Percentiles rank a stretch among this genome's conserved stretches.
Evolutionary conservation across 2,797 vertebrate genomes (phyloP).

Genomic region (Thalassophryne amazonica): DNA sequence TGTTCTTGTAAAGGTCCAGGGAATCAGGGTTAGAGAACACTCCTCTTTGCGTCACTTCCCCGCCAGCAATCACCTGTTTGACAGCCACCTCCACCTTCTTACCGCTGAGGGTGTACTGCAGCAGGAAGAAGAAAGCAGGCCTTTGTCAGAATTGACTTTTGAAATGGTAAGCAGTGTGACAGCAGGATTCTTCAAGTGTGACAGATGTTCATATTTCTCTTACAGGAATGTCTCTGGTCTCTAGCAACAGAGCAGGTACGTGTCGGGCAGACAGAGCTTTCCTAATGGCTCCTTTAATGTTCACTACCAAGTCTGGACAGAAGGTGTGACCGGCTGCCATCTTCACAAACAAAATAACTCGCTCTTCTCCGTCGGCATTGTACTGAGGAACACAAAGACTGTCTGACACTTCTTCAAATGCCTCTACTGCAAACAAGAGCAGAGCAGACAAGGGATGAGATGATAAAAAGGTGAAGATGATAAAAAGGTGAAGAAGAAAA

Average conservation of each 20-base stretch:
- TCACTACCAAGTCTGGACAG: constrained; percentile 75
- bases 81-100: constrained; percentile 98
- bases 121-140: constrained; percentile 1
- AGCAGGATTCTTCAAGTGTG: constrained; percentile 7
- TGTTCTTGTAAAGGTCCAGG: constrained; percentile 90
- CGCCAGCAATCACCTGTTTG: constrained; percentile 90
- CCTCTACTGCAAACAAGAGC: constrained; percentile 83
- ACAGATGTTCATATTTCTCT: constrained; percentile 34
- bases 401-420: constrained; percentile 92
- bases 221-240: constrained; percentile 95
- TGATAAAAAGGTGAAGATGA: too few species aligned
- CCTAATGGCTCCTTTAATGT: constrained; percentile 84
- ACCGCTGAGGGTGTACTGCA: constrained; percentile 94
- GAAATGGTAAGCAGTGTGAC: background rate
- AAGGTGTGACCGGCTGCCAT: constrained; percentile 83
- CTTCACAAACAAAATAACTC: constrained; percentile 92
- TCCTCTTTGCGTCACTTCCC: constrained; percentile 84
- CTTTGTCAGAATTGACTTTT: background rate
- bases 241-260: constrained; percentile 89
- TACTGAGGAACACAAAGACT: constrained; percentile 96
- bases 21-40: constrained; percentile 93
- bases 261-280: constrained; percentile 88
- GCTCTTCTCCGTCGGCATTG: constrained; percentile 87
- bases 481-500: too few species aligned
- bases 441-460: constrained; percentile 8